Evolutionary conservation across 1,140 invertebrate genomes (phyloP).

Genomic region (Luehdorfia chinensis): DNA sequence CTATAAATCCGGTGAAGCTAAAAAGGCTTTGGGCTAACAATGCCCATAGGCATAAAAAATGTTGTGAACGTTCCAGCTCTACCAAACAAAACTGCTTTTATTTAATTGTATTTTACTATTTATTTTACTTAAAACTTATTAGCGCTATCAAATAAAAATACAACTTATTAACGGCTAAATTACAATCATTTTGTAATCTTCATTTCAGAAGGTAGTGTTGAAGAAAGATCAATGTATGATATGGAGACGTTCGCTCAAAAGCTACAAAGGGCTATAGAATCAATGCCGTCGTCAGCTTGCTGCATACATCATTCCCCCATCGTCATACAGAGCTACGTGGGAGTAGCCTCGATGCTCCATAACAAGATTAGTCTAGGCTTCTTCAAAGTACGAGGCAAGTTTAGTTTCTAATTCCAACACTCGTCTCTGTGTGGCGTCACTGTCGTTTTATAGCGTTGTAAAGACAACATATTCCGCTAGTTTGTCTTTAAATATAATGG

Average conservation of each 20-base stretch:
- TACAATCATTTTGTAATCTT: no score
- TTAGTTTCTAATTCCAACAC: conserved; percentile 84
- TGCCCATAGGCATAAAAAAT: no score
- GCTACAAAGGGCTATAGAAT: conserved; percentile 73
- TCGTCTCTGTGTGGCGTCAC: neutral
- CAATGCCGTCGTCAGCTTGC: conserved; percentile 59
- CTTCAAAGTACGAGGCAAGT: conserved; percentile 90
- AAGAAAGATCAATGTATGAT: conserved; percentile 74
- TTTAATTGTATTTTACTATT: no score
- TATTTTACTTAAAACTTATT: no score
- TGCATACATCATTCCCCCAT: conserved; percentile 84
- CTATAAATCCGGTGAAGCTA: no score
- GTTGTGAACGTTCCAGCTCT: no score
- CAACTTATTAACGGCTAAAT: no score
- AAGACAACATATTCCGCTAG: conserved; percentile 4
- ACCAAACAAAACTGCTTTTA: no score
- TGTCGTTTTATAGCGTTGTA: neutral
- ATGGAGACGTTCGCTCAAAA: conserved; percentile 79
- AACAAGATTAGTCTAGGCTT: conserved; percentile 91
- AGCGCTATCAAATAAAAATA: no score
- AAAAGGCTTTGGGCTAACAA: no score
- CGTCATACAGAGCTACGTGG: conserved; percentile 88
- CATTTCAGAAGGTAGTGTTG: conserved; percentile 45
- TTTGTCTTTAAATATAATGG: neutral
- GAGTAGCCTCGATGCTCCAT: conserved; percentile 87